Conservation (phyloP, 2,888 invertebrate species). For the Lacanobia oleracea region DNA sequence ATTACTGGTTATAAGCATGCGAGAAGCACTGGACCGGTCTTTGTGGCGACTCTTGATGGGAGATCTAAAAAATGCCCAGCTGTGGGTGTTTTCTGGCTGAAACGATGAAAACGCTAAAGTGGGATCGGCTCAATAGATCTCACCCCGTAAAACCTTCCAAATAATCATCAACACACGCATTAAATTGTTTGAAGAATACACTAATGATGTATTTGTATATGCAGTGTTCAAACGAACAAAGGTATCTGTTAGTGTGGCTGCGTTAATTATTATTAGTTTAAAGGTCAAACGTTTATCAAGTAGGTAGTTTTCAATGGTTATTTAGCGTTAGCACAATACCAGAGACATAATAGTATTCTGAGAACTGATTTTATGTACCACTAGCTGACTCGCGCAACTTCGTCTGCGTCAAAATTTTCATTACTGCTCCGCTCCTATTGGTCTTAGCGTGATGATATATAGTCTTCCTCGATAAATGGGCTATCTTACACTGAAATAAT, state of each 20-base stretch:
- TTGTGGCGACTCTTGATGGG: background rate
- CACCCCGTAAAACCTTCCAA: background rate
- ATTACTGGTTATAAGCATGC: too few species aligned
- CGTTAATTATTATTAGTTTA: slow-evolving; percentile 17
- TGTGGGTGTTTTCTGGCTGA: background rate
- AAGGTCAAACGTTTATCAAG: slow-evolving; percentile 25
- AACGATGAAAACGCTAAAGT: background rate
- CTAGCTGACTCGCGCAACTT: too few species aligned
- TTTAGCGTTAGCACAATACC: background rate
- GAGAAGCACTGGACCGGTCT: background rate
- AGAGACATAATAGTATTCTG: background rate
- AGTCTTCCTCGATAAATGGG: too few species aligned
- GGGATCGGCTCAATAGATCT: too few species aligned
- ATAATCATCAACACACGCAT: background rate
- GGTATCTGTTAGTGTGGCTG: background rate
- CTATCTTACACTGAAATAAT: too few species aligned
- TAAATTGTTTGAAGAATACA: background rate
- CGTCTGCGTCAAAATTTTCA: too few species aligned
- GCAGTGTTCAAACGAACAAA: slow-evolving; percentile 9
- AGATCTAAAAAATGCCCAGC: background rate
- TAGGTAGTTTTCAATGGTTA: slow-evolving; percentile 7
- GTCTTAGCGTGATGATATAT: too few species aligned
- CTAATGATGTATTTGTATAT: background rate
- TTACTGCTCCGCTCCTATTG: too few species aligned
- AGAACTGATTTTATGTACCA: slow-evolving; percentile 5